Evolutionary conservation across 2,113 vertebrate species (phyloP).

Genomic region (Lagopus leucura): DNA sequence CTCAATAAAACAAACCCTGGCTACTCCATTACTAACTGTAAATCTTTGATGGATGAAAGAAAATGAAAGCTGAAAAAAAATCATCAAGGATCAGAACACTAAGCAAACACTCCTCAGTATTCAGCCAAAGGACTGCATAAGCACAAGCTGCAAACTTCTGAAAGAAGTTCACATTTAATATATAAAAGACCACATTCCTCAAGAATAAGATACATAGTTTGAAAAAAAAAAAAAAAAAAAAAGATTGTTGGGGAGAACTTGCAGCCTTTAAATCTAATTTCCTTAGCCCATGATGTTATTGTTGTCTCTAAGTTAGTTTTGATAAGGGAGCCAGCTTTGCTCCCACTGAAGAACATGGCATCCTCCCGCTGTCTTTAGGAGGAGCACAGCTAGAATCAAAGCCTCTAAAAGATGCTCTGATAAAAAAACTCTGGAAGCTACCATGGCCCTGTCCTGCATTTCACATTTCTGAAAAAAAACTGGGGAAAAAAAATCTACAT

Average conservation of each 20-base stretch:
- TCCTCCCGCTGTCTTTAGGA: constrained; percentile 6
- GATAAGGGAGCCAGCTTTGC: neutral
- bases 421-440: neutral
- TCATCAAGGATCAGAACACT: constrained; percentile 28
- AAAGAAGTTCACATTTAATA: constrained; percentile 19
- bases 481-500: neutral
- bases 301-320: neutral
- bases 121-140: constrained; percentile 36
- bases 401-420: neutral
- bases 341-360: neutral
- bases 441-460: constrained; percentile 1
- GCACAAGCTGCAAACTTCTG: constrained; percentile 30
- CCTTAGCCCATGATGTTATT: neutral
- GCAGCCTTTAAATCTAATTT: constrained; percentile 35
- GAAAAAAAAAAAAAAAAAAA: neutral
- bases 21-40: constrained; percentile 49
- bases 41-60: constrained; percentile 40
- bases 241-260: neutral
- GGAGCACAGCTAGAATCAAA: neutral
- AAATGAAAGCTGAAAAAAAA: constrained; percentile 61
- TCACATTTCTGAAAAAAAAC: neutral
- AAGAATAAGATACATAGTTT: constrained; percentile 41
- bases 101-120: constrained; percentile 55
- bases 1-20: constrained; percentile 64
- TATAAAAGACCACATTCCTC: constrained; percentile 40